Base-by-base conservation (phyloP, 2,797 vertebrate species). In the Bovichtus variegatus region DNA sequence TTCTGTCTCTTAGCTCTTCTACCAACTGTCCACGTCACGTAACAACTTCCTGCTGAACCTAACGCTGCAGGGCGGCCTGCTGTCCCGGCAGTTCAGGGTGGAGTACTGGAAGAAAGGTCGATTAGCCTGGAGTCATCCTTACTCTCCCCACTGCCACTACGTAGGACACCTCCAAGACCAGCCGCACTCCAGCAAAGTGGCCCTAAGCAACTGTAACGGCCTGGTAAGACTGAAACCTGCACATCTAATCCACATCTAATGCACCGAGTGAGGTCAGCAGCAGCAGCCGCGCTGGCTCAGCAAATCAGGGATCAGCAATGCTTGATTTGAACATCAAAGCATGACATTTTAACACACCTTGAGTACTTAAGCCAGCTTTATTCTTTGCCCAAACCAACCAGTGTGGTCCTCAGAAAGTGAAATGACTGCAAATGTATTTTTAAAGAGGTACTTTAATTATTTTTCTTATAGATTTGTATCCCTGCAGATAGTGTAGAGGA, bases 131-230 rank as follows among this genome's bases (percentile, higher is more conserved):
- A 98, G 97, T 80, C 97, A 97, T 43, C 96, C 96, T 0, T 97
- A 97, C 91, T 95, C 95, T 0, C 94, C 96, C 36, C 95, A 96
- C 70, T 99, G 98, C 90, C 97, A 98, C 93, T 99, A 99, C 0
- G 94, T 96, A 0, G 98, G 98, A 46, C 98, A 99, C 93, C 93
- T 99, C 64, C 97, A 98, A 87, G 96, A 97, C 82, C 97, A 96
- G 73, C 95, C 96, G 1, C 91, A 96, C 87, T 97, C 92, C 84
- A 98, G 97, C 76, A 97, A 96, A 75, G 98, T 99, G 44, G 98
- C 98, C 81, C 96, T 99, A 90, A 99, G 98, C 94, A 99, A 98
- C 96, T 99, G 98, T 87, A 98, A 99, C 0, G 98, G 98, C 90
- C 95, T 99, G 97, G 98, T 99, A 94, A 97, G 97, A 83, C 41